phyloP scores from a whole-genome alignment of 2,888 invertebrate genomes.

The Yponomeuta plumbellus region DNA sequence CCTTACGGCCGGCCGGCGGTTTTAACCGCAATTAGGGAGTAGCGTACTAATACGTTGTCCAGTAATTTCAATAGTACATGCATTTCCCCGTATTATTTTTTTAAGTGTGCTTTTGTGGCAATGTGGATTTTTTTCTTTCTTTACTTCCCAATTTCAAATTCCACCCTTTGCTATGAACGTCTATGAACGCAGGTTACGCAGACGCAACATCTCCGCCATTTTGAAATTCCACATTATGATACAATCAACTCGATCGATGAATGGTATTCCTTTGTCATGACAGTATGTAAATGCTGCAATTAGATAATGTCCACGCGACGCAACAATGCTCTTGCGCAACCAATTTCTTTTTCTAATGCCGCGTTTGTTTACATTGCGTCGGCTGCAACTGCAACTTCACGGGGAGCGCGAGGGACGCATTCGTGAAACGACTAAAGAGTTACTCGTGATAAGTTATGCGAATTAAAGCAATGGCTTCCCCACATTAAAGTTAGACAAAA shows the following conservation, averaged over 20 bases:
- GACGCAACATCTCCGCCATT: not conserved
- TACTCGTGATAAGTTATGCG: too few relatives aligned
- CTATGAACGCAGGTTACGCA: not conserved
- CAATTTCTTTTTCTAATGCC: slow-evolving; percentile 1
- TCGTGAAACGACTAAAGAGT: not conserved
- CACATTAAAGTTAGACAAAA: too few relatives aligned
- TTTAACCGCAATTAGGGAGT: too few relatives aligned
- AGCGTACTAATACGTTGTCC: too few relatives aligned
- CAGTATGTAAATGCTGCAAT: not conserved
- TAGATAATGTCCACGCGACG: not conserved
- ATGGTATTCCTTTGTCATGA: not conserved
- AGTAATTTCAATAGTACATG: too few relatives aligned
- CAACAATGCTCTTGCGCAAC: not conserved
- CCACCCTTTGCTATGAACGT: not conserved
- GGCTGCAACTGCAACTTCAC: not conserved
- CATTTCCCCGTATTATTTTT: too few relatives aligned
- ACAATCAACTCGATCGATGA: not conserved
- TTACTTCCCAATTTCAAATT: too few relatives aligned
- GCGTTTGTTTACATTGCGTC: not conserved
- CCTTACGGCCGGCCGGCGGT: too few relatives aligned
- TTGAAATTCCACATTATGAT: not conserved
- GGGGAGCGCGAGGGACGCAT: not conserved
- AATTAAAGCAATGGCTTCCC: too few relatives aligned
- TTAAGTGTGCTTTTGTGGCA: too few relatives aligned
- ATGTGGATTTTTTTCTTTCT: too few relatives aligned